phyloP scores from a whole-genome alignment of 2,888 invertebrate species.

The Chrysotoxum bicinctum region DNA sequence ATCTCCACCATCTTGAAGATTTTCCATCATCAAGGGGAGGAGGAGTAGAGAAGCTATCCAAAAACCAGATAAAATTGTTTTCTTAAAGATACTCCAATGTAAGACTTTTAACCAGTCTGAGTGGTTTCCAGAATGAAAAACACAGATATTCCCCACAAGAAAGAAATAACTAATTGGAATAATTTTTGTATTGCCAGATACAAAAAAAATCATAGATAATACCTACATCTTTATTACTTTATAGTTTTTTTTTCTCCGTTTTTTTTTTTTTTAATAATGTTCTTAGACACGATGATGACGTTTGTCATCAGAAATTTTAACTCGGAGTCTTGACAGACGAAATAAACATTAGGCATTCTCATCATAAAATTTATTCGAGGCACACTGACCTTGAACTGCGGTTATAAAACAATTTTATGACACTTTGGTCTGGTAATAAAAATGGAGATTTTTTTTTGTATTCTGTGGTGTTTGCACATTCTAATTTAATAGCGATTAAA shows the following conservation, averaged over 20 bases:
- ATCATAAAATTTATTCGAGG: constrained; percentile 32
- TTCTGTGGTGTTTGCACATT: constrained; percentile 56
- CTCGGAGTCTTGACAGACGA: constrained; percentile 17
- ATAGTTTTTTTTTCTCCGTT: neutral
- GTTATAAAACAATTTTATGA: constrained; percentile 71
- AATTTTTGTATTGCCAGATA: constrained; percentile 26
- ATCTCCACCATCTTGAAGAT: constrained; percentile 6
- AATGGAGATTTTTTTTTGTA: constrained; percentile 44
- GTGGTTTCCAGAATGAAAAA: constrained; percentile 17
- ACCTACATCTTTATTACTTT: constrained; percentile 4
- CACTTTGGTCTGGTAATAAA: constrained; percentile 53
- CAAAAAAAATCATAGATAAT: neutral
- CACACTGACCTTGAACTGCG: constrained; percentile 61
- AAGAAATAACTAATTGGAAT: constrained; percentile 25
- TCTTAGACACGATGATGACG: neutral
- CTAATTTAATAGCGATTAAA: constrained; percentile 70
- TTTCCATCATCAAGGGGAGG: neutral
- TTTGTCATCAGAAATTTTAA: constrained; percentile 14
- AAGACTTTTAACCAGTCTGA: constrained; percentile 16
- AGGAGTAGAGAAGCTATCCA: neutral
- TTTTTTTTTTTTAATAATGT: neutral
- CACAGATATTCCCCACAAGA: neutral
- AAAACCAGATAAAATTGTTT: constrained; percentile 26
- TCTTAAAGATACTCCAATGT: neutral
- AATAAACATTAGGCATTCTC: constrained; percentile 30